Base-by-base conservation (phyloP, 35 echinoderm and acorn worm genomes). In the Amphiura filiformis region DNA sequence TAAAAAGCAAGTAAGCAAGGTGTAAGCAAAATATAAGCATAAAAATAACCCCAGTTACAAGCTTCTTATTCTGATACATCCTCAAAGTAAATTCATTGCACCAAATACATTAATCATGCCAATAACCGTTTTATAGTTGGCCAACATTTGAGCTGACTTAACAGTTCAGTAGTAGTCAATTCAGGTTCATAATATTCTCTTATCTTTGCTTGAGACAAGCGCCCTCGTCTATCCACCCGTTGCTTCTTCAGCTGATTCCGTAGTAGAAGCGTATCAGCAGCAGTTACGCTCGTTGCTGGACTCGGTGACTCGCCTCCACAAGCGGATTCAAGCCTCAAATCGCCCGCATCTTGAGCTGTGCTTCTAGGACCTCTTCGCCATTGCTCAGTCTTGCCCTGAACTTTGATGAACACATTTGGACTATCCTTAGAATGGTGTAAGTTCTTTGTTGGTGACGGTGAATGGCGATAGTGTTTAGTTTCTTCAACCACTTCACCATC, bases 331-430 rank as follows among this genome's bases (percentile, higher is more conserved):
- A 70, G 61, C 28, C 61, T 70, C 26, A 70, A 70, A 30, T 70
- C 61, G 26, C 52, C 35, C 39, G 1, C 41, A 3, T 36, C 39
- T 32, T 84, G 40, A 17, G 26, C 39, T 15, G 81, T 84, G 5
- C 81, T 32, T n/a, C 28, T 23, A 15, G 35, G 81, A 1, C 39
- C 39, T 52, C 33, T 47, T 32, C 38, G 39, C 81, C 81, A 84
- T 5, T 31, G 81, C 34, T 84, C 40, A 31, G 81, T 84, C 81
- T 84, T 84, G n/a, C 44, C 44, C 15, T 84, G 81, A 5, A 84
- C 81, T 17, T 35, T 18, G 15, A 57, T 64, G 44, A 84, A 84
- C 15, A 28, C 41, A 49, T 23, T 70, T 5, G 26, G 61, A 30
- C 26, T 70, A 1, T 70, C 28, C n/a, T 32, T 57, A 26, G 23